Percentiles rank a stretch among this genome's conserved stretches.
Conservation (phyloP, 2,797 vertebrate species). For the Caiman crocodilus region DNA sequence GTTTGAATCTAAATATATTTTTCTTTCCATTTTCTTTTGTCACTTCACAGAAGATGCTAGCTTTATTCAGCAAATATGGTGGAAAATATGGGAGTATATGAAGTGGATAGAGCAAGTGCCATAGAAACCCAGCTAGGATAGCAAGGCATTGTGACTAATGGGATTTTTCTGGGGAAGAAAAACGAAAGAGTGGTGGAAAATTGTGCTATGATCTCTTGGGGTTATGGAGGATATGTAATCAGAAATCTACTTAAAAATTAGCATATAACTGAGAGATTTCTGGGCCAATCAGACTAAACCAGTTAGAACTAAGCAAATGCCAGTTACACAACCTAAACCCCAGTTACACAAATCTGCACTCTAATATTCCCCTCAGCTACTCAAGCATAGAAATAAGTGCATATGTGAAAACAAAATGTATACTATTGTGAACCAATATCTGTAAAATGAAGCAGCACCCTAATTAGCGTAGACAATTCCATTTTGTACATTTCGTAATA, state of each 20-base stretch:
- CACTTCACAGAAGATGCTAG: neutral
- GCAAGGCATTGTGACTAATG: neutral
- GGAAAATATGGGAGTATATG: neutral
- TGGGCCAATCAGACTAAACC: too few species aligned
- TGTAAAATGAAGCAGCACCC: accelerated
- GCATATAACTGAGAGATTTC: too few species aligned
- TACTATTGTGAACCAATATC: neutral
- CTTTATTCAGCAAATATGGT: too few species aligned
- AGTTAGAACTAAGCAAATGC: neutral
- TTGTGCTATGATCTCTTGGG: neutral
- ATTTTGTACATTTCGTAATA: neutral
- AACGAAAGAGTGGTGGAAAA: neutral
- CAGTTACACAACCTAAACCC: neutral
- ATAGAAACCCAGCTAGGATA: neutral
- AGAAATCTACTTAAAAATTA: too few species aligned
- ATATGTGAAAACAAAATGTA: neutral
- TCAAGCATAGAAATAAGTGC: neutral
- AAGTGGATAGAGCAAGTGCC: neutral
- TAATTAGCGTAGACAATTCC: neutral
- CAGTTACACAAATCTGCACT: neutral
- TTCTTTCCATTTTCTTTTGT: neutral
- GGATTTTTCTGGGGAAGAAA: neutral
- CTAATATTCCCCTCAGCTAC: neutral
- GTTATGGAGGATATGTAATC: too few species aligned
- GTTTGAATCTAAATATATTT: neutral